Percentiles rank a stretch among this genome's conserved stretches.
Evolutionary conservation across 2,888 invertebrate genomes (phyloP).

Genomic region (Iselma pallidipennis): DNA sequence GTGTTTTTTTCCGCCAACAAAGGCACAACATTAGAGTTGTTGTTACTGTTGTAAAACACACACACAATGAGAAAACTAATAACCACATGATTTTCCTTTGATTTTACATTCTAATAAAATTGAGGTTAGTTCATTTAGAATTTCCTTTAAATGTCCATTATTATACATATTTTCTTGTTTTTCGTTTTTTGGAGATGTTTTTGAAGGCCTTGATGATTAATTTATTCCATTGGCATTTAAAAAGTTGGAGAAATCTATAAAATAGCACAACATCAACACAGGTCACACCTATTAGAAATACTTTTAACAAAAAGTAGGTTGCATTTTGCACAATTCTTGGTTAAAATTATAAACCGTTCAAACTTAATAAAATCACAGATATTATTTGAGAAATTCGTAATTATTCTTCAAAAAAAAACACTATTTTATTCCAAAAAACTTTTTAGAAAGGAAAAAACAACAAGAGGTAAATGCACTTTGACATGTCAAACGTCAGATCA

Average conservation of each 20-base stretch:
- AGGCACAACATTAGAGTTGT: slow-evolving; percentile 50
- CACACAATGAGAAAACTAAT: slow-evolving; percentile 39
- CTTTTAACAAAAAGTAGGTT: not conserved
- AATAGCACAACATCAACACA: not conserved
- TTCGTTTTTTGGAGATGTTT: not conserved
- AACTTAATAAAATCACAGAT: no score
- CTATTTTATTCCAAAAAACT: no score
- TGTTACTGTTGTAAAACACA: slow-evolving; percentile 45
- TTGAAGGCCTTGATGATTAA: not conserved
- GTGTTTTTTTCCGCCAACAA: slow-evolving; percentile 52
- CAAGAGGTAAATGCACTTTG: not conserved
- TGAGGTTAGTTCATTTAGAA: not conserved
- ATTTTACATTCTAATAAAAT: slow-evolving; percentile 1
- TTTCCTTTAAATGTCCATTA: not conserved
- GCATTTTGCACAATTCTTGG: not conserved
- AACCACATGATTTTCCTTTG: slow-evolving; percentile 28
- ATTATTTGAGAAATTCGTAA: not conserved
- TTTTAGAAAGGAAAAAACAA: not conserved
- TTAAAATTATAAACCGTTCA: no score
- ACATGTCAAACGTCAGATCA: slow-evolving; percentile 21
- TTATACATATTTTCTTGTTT: not conserved
- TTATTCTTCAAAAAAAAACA: not conserved
- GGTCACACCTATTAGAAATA: slow-evolving; percentile 9
- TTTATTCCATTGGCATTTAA: not conserved
- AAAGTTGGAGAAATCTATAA: slow-evolving; percentile 1